A percentile compares a stretch with the other conserved stretches of the same genome.
Conservation (phyloP, 2,888 invertebrate species). For the Lacanobia oleracea region DNA sequence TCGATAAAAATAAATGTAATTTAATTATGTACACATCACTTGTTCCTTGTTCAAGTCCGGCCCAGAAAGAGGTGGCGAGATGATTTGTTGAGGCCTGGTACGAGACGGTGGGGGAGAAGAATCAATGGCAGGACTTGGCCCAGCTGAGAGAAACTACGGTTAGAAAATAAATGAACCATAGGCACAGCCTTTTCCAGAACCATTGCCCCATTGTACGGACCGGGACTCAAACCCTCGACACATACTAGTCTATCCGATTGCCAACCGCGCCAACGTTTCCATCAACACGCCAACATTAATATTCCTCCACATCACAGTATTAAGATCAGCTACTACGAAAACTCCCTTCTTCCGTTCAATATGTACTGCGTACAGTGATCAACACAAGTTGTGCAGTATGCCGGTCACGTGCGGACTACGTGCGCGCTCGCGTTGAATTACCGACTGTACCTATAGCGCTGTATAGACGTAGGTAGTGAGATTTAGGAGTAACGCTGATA, state of each 20-base stretch:
- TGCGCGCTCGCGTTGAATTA: slow-evolving; percentile 66
- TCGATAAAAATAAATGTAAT: too few relatives aligned
- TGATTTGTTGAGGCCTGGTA: too few relatives aligned
- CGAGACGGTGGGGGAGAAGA: too few relatives aligned
- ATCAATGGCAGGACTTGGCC: too few relatives aligned
- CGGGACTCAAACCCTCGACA: background rate
- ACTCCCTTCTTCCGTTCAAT: slow-evolving; percentile 59
- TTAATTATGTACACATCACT: too few relatives aligned
- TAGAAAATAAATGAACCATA: too few relatives aligned
- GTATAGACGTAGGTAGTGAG: slow-evolving; percentile 36
- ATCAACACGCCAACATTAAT: slow-evolving; percentile 34
- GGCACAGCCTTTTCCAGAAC: too few relatives aligned
- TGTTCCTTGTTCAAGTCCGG: too few relatives aligned
- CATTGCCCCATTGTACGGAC: background rate
- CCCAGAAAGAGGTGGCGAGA: too few relatives aligned
- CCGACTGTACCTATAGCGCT: slow-evolving; percentile 51
- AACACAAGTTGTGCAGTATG: slow-evolving; percentile 63
- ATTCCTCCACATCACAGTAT: slow-evolving; percentile 54
- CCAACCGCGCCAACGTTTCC: background rate
- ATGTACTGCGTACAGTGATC: slow-evolving; percentile 59
- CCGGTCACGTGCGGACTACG: slow-evolving; percentile 69
- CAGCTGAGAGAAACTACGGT: too few relatives aligned
- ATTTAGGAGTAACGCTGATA: slow-evolving; percentile 52
- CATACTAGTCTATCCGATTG: background rate
- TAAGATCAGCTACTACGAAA: slow-evolving; percentile 57